Evolutionary conservation across 2,113 vertebrate genomes (phyloP), one percentile per base, ranked within the genome.

Genomic region (Myrmecophaga tridactyla): DNA sequence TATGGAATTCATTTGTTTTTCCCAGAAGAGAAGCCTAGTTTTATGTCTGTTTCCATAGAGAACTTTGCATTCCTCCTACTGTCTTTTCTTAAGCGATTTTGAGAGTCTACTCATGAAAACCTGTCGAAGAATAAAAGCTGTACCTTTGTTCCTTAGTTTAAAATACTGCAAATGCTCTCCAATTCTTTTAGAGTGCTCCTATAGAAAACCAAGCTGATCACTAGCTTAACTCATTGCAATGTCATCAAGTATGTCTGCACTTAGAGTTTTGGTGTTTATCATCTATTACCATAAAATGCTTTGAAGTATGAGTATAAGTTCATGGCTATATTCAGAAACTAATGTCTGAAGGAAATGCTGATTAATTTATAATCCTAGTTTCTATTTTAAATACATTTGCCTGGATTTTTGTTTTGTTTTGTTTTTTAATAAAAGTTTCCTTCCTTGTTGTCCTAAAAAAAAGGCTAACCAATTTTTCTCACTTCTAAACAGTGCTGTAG

Each of bases 91-190:
- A 75, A 90, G 82, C 21, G 41, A 62, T 91, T 86, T 77, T 60
- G 67, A 92, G 83, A 53, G 29, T 77, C 76, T 53, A 18, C 14
- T 96, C 86, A n/a, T 34, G 46, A 89, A 85, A 82, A 41, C 63
- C 75, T 87, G 17, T 25, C 77, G 48, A 62, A 94, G 60, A 94
- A 27, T 77, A 83, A 84, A 94, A 95, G 87, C 69, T 86, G 25
- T 89, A 65, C 39, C 36, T 93, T 94, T 83, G 48, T 86, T 86
- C 58, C 58, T 93, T 75, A 76, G 63, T 63, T 89, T 90, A 86
- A 91, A 78, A 92, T 80, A 75, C 70, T n/a, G 36, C 48, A 92
- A 89, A 85, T 92, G 69, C 36, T 65, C 78, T 90, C 56, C 62
- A 69, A 1, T 60, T 83, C 73, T 65, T 89, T 48, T 29, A 46